Conservation (phyloP, 2,888 invertebrate genomes). For the Leucoma salicis region DNA sequence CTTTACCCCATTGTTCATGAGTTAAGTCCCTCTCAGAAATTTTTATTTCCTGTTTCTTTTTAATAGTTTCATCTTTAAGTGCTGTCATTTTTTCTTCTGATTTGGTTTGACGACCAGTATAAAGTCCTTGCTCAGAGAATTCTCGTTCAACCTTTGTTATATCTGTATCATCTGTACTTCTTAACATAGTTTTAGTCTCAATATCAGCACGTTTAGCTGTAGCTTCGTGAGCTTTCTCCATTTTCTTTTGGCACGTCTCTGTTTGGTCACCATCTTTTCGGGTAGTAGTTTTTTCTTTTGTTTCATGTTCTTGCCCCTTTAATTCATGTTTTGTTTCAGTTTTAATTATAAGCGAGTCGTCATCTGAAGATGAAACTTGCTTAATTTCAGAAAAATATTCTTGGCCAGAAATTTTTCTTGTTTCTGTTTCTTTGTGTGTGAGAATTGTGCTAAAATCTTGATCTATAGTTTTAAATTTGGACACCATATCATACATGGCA, state of each 20-base stretch:
- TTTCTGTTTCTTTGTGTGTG: slow-evolving; percentile 78
- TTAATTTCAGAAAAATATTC: slow-evolving; percentile 74
- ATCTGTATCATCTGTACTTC: slow-evolving; percentile 69
- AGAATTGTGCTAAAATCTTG: slow-evolving; percentile 64
- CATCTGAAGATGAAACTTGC: slow-evolving; percentile 75
- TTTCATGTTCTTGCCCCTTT: slow-evolving; percentile 74
- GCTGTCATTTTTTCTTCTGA: slow-evolving; percentile 78
- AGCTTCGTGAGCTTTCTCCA: slow-evolving; percentile 79
- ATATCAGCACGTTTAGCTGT: slow-evolving; percentile 70
- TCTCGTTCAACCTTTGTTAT: slow-evolving; percentile 68
- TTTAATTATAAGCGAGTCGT: slow-evolving; percentile 73
- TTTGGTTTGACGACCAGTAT: slow-evolving; percentile 70
- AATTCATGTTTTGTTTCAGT: slow-evolving; percentile 73
- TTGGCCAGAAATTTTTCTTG: slow-evolving; percentile 74
- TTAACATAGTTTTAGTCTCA: slow-evolving; percentile 72
- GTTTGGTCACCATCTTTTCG: slow-evolving; percentile 73
- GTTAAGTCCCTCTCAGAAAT: slow-evolving; percentile 77
- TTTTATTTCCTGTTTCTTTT: slow-evolving; percentile 75
- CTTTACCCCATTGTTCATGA: slow-evolving; percentile 80
- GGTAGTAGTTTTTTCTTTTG: slow-evolving; percentile 72
- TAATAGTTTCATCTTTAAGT: slow-evolving; percentile 71
- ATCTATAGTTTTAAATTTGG: slow-evolving; percentile 59
- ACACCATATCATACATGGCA: slow-evolving; percentile 70
- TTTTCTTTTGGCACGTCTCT: slow-evolving; percentile 75
- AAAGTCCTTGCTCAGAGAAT: slow-evolving; percentile 72